Evolutionary conservation across 2,113 vertebrate genomes (phyloP).

Genomic region (Amphilophus citrinellus): DNA sequence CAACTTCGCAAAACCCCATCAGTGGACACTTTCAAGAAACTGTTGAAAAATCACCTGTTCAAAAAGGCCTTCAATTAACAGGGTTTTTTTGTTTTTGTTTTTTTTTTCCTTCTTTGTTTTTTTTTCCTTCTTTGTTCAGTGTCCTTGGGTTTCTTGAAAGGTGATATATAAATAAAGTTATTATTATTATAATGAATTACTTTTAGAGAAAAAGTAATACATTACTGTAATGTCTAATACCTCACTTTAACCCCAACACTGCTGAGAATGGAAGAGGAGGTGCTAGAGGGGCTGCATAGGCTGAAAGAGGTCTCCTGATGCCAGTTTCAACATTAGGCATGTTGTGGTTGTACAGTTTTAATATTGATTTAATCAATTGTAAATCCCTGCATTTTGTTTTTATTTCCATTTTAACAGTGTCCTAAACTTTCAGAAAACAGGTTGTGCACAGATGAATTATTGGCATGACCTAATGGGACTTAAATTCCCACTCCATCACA

Average conservation of each 20-base stretch:
- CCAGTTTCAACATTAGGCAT: not conserved
- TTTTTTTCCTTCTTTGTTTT: too few relatives aligned
- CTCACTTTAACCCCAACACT: not conserved
- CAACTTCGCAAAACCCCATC: too few relatives aligned
- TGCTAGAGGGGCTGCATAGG: not conserved
- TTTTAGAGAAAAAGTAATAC: too few relatives aligned
- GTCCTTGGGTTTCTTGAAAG: too few relatives aligned
- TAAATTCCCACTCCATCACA: conserved; percentile 18
- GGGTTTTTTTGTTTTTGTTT: too few relatives aligned
- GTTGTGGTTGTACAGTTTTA: not conserved
- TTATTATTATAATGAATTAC: too few relatives aligned
- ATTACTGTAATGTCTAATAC: not conserved
- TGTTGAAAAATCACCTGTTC: too few relatives aligned
- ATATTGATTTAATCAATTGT: not conserved
- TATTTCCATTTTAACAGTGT: not conserved
- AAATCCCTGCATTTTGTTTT: not conserved
- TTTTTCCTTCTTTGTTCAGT: too few relatives aligned
- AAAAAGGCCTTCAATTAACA: too few relatives aligned
- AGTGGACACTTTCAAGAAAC: too few relatives aligned
- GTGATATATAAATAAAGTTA: too few relatives aligned
- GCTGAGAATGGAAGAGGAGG: not conserved
- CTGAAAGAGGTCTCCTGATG: not conserved
- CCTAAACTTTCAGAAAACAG: conserved; percentile 2
- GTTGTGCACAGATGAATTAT: conserved; percentile 24
- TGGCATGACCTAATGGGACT: conserved; percentile 32